These are phyloP conservation scores for Lophotis ruficrista DNA, from an alignment of 2,113 vertebrate genomes.

Conservation along the genomic window DNA sequence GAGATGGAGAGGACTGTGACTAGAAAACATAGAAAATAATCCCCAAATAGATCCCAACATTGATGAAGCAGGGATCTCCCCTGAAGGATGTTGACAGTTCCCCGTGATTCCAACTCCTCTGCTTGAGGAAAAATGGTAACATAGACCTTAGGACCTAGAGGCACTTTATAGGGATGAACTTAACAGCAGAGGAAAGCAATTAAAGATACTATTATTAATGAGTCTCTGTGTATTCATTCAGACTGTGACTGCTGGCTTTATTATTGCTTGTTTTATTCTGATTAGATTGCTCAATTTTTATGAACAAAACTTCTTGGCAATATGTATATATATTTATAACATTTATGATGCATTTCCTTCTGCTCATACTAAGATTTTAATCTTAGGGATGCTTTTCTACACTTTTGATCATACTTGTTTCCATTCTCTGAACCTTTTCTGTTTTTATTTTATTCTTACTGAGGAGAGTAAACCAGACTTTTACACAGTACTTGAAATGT, in stretches of 20 bases:
- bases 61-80: not conserved
- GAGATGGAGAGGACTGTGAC: not conserved
- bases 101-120: not conserved
- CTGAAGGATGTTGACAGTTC: not conserved
- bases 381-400: not conserved
- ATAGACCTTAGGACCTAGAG: not conserved
- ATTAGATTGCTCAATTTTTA: not conserved
- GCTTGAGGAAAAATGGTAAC: not conserved
- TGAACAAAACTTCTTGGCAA: not conserved
- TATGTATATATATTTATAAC: not conserved
- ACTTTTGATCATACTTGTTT: not conserved
- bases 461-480: not conserved
- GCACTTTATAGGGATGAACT: fast-evolving
- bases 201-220: not conserved
- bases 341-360: not conserved
- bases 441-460: not conserved
- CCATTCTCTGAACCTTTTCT: not conserved
- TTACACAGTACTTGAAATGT: not conserved
- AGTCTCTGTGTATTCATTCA: not conserved
- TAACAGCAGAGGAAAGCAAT: not conserved
- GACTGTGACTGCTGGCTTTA: not conserved
- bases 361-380: not conserved
- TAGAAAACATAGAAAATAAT: not conserved
- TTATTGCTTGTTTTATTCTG: not conserved
- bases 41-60: not conserved